phyloP scores from a whole-genome alignment of 2,888 invertebrate species.

The Trichacis sp. region DNA sequence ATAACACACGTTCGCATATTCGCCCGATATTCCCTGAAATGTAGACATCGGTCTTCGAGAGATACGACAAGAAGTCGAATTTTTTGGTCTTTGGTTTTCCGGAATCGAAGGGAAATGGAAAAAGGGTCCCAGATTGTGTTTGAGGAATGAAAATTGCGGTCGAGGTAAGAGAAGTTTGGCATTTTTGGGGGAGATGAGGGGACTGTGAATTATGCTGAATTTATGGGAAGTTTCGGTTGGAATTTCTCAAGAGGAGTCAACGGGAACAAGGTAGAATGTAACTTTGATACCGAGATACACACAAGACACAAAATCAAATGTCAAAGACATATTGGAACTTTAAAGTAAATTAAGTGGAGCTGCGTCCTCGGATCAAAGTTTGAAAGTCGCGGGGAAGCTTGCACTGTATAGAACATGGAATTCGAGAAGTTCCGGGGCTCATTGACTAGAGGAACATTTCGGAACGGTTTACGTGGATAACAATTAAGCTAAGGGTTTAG shows the following conservation, averaged over 20 bases:
- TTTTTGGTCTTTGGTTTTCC: background rate
- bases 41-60: background rate
- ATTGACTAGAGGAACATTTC: conserved; percentile 10
- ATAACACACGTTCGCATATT: conserved; percentile 22
- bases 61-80: background rate
- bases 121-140: background rate
- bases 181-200: background rate
- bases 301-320: conserved; percentile 15
- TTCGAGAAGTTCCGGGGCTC: conserved; percentile 11
- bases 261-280: background rate
- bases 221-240: background rate
- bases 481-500: too few species aligned
- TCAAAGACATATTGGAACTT: conserved; percentile 15
- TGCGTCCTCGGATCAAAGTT: conserved; percentile 11
- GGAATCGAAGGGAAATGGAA: background rate
- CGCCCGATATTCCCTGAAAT: conserved; percentile 11
- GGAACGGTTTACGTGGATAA: conserved; percentile 12
- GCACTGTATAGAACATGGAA: conserved; percentile 15
- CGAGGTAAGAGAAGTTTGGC: background rate
- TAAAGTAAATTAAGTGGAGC: conserved; percentile 21
- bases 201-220: background rate
- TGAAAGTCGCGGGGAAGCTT: conserved; percentile 15
- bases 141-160: background rate
- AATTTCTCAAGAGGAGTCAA: background rate
- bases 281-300: background rate